phyloP scores from a whole-genome alignment of 2,797 vertebrate genomes.

The Malurus leucopterus region DNA sequence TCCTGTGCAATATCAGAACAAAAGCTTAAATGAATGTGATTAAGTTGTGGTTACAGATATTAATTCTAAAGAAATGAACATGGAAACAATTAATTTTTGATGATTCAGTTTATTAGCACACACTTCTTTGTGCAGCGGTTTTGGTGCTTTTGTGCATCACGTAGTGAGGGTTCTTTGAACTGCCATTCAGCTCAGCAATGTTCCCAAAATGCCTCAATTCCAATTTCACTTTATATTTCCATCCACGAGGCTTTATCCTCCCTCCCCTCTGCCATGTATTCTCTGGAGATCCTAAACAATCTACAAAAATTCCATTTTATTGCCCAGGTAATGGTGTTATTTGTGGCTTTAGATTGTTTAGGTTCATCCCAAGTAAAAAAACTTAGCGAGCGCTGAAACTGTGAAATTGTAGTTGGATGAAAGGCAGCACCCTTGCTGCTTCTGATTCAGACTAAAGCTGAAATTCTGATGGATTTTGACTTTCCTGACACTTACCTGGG shows the following conservation, averaged over 20 bases:
- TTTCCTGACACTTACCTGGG: neutral
- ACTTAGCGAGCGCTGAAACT: neutral
- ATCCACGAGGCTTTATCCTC: neutral
- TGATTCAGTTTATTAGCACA: neutral
- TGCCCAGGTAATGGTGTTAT: neutral
- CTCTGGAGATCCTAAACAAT: neutral
- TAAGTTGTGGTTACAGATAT: neutral
- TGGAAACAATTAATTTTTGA: neutral
- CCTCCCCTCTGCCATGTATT: neutral
- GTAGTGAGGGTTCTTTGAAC: neutral
- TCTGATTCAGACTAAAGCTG: neutral
- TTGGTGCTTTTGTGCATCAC: neutral
- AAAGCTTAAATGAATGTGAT: neutral
- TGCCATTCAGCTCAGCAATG: constrained; percentile 12
- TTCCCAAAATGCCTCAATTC: constrained; percentile 1
- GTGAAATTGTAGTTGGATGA: neutral
- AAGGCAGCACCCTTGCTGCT: neutral
- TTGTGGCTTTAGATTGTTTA: constrained; percentile 9
- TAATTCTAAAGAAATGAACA: neutral
- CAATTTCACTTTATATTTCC: constrained; percentile 23
- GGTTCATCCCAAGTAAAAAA: neutral
- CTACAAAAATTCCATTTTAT: neutral
- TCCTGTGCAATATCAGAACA: neutral
- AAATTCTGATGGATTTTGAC: neutral
- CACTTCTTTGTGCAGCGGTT: constrained; percentile 11